These are phyloP conservation scores for Verasper variegatus DNA, from an alignment of 2,113 vertebrate species.

Conservation along the genomic window DNA sequence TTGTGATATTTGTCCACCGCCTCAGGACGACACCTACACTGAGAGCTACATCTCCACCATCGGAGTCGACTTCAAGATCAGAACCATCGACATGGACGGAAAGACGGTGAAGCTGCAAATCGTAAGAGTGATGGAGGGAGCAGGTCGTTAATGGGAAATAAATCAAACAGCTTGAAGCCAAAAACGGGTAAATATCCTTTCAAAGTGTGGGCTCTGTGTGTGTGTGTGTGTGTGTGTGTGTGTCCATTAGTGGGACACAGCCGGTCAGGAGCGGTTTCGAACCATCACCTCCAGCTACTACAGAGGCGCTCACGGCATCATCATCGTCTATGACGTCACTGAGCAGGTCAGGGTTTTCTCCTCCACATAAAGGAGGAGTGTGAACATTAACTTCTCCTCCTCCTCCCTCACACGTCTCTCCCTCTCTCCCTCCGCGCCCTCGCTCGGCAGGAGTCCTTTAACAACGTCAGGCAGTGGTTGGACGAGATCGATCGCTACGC, in stretches of 20 bases:
- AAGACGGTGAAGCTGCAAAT: slow-evolving; percentile 99
- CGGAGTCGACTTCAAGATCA: slow-evolving; percentile 98
- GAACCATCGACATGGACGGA: slow-evolving; percentile 97
- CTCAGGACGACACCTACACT: slow-evolving; percentile 96
- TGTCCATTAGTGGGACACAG: slow-evolving; percentile 92
- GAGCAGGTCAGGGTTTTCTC: slow-evolving; percentile 86
- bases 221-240: background rate
- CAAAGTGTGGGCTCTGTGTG: background rate
- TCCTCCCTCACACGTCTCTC: background rate
- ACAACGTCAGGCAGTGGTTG: slow-evolving; percentile 97
- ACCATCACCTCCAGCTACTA: slow-evolving; percentile 99
- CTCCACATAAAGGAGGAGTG: background rate
- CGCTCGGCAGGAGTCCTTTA: slow-evolving; percentile 91
- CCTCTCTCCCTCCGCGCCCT: background rate
- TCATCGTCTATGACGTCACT: slow-evolving; percentile 97
- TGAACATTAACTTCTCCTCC: slow-evolving; percentile 1
- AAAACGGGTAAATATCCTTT: background rate
- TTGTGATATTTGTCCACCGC: background rate
- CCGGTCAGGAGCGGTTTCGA: slow-evolving; percentile 96
- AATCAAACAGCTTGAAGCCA: background rate
- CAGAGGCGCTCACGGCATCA: slow-evolving; percentile 97
- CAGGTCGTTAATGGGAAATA: background rate
- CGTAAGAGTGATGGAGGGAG: slow-evolving; percentile 76
- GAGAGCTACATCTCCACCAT: slow-evolving; percentile 99
- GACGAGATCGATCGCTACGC: slow-evolving; percentile 98